phyloP scores from a whole-genome alignment of 2,797 vertebrate species.

The Champsocephalus esox region DNA sequence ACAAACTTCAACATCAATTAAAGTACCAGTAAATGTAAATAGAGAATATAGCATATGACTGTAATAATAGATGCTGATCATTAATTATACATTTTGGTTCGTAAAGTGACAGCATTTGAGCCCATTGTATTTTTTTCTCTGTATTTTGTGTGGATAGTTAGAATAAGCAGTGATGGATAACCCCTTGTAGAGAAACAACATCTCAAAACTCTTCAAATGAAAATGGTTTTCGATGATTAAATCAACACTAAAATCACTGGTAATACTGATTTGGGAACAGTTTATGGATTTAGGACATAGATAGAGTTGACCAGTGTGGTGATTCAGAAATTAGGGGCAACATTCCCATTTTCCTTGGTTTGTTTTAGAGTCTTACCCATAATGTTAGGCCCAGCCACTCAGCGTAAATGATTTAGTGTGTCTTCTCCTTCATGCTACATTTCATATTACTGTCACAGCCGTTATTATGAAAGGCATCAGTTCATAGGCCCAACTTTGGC shows the following conservation, averaged over 20 bases:
- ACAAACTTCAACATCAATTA: slow-evolving; percentile 5
- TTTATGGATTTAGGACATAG: not conserved
- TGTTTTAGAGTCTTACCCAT: slow-evolving; percentile 4
- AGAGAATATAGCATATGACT: not conserved
- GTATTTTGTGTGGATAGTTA: not conserved
- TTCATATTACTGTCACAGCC: slow-evolving; percentile 58
- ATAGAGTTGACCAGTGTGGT: too few species aligned
- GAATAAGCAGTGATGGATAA: not conserved
- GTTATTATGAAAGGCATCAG: slow-evolving; percentile 60
- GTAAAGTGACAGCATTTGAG: not conserved
- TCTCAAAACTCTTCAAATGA: not conserved
- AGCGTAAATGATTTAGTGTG: slow-evolving; percentile 33
- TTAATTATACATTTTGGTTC: not conserved
- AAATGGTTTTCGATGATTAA: not conserved
- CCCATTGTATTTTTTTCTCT: not conserved
- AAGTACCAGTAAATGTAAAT: not conserved
- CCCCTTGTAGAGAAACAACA: not conserved
- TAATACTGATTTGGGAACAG: not conserved
- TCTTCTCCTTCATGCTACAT: slow-evolving; percentile 61
- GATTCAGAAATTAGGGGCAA: too few species aligned
- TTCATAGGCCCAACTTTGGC: slow-evolving; percentile 59
- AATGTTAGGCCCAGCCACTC: slow-evolving; percentile 7
- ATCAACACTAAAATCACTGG: not conserved
- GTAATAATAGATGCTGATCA: not conserved
- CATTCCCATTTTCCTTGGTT: not conserved